Conservation (phyloP, 64 coral and sea anemone genomes). For the Pocillopora damicornis region DNA sequence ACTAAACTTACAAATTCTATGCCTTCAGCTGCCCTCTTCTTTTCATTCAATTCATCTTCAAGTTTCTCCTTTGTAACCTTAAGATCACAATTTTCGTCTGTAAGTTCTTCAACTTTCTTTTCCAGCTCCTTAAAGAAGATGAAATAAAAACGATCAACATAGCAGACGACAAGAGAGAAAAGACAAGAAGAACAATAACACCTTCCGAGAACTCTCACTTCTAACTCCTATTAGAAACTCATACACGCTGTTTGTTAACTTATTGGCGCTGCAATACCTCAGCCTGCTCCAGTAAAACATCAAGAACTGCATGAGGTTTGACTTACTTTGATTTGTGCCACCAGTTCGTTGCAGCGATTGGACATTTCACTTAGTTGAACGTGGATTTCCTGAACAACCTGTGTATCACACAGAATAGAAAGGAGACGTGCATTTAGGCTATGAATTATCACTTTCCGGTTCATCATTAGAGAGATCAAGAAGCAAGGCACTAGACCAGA, state of each 20-base stretch:
- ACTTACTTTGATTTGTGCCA: slow-evolving; percentile 23
- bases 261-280: too few relatives aligned
- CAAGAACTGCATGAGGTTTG: neutral
- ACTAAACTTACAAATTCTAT: slow-evolving; percentile 75
- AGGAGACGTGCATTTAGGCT: neutral
- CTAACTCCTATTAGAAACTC: too few relatives aligned
- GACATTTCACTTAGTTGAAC: slow-evolving; percentile 35
- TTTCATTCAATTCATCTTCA: slow-evolving; percentile 80
- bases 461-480: too few relatives aligned
- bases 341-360: slow-evolving; percentile 25
- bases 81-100: slow-evolving; percentile 56
- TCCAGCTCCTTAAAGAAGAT: slow-evolving; percentile 52
- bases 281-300: neutral
- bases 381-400: slow-evolving; percentile 56
- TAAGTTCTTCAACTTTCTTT: slow-evolving; percentile 55
- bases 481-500: too few relatives aligned
- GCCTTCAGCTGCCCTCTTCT: slow-evolving; percentile 67
- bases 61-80: slow-evolving; percentile 61
- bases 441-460: too few relatives aligned
- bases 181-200: neutral
- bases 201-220: too few relatives aligned
- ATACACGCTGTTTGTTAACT: too few relatives aligned
- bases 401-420: neutral
- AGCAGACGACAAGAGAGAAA: neutral
- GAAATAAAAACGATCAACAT: neutral